Evolutionary conservation across 2,797 vertebrate species (phyloP).

Genomic region (Thunnus albacares): DNA sequence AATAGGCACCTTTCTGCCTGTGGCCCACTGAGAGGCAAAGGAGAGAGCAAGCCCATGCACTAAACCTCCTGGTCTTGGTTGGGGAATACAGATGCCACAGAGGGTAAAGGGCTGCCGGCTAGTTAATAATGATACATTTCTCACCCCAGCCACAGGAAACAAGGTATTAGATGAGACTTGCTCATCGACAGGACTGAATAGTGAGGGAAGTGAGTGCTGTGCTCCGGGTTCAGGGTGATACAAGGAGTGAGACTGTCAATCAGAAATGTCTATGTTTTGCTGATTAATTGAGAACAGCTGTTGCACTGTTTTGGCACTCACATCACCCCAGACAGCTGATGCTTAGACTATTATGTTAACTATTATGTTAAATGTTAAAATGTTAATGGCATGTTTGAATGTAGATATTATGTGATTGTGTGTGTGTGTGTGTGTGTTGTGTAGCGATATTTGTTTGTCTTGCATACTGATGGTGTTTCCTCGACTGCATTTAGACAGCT

Average conservation of each 20-base stretch:
- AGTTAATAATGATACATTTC: constrained; percentile 71
- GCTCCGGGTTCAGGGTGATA: constrained; percentile 4
- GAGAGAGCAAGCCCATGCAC: constrained; percentile 33
- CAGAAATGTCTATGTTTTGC: constrained; percentile 15
- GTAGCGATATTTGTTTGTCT: constrained; percentile 17
- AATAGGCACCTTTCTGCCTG: constrained; percentile 78
- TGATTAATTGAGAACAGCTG: constrained; percentile 41
- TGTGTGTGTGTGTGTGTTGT: neutral
- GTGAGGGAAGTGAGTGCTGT: constrained; percentile 11
- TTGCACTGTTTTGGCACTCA: constrained; percentile 19
- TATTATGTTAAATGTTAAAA: constrained; percentile 10
- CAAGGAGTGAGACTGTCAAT: constrained; percentile 38
- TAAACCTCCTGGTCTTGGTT: constrained; percentile 45
- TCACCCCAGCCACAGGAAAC: constrained; percentile 41
- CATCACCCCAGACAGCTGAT: constrained; percentile 20
- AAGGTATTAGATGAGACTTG: constrained; percentile 39
- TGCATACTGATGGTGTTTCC: constrained; percentile 24
- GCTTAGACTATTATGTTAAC: neutral
- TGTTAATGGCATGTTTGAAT: neutral
- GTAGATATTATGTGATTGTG: neutral
- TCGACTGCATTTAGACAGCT: constrained; percentile 36
- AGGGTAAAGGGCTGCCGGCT: constrained; percentile 60
- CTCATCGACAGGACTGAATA: constrained; percentile 42
- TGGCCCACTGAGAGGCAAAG: constrained; percentile 54
- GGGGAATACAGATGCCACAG: constrained; percentile 41